Percentiles rank a stretch among this genome's conserved stretches.
phyloP scores from a whole-genome alignment of 35 echinoderm and acorn worm species.

The Apostichopus japonicus region DNA sequence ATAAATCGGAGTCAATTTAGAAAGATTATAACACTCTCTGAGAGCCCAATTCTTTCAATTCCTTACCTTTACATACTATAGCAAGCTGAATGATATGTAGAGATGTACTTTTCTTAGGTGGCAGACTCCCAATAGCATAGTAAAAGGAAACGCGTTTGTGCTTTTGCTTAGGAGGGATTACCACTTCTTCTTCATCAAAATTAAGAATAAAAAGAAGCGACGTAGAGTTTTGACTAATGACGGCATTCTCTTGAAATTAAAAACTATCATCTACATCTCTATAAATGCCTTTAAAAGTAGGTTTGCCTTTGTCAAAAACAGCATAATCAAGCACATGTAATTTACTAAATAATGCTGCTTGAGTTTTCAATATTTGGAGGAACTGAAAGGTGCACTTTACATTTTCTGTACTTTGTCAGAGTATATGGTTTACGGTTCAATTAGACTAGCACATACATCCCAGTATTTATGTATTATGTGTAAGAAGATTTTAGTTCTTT shows the following conservation, averaged over 20 bases:
- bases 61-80: conserved; percentile 13
- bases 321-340: conserved; percentile 2
- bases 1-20: background rate
- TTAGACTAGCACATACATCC: conserved; percentile 10
- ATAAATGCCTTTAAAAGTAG: background rate
- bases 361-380: no score
- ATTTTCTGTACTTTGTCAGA: conserved; percentile 9
- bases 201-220: no score
- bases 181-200: no score
- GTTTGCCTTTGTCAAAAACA: background rate
- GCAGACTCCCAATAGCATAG: conserved; percentile 51
- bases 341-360: conserved; percentile 14
- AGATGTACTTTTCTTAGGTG: no score
- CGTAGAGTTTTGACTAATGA: no score
- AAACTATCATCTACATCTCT: conserved; percentile 13
- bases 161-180: no score
- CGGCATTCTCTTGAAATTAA: no score
- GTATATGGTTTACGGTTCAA: conserved; percentile 29
- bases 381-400: background rate
- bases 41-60: conserved; percentile 16
- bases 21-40: conserved; percentile 9
- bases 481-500: no score
- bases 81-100: background rate
- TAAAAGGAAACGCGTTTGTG: conserved; percentile 52
- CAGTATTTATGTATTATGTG: conserved; percentile 27